Conservation (phyloP, 2,888 invertebrate genomes). For the Leptothorax acervorum region DNA sequence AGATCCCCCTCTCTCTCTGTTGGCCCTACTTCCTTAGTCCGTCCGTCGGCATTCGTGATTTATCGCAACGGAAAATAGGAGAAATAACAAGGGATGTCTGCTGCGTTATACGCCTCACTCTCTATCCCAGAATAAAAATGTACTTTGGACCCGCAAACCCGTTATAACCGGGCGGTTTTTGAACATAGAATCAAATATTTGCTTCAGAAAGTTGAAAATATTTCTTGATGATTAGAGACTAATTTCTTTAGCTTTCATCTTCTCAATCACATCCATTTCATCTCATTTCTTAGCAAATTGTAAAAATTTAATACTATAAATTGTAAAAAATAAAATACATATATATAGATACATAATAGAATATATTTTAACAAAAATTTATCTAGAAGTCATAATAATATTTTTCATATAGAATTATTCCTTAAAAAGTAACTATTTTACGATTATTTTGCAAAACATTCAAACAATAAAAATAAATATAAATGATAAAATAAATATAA, state of each 20-base stretch:
- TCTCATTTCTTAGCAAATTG: background rate
- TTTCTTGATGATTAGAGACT: background rate
- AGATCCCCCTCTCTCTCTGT: slow-evolving; percentile 60
- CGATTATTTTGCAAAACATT: slow-evolving; percentile 1
- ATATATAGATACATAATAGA: background rate
- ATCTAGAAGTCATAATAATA: background rate
- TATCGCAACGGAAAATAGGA: slow-evolving; percentile 85
- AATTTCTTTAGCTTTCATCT: background rate
- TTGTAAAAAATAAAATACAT: background rate
- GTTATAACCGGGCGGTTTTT: slow-evolving; percentile 27
- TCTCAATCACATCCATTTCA: background rate
- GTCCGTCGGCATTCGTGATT: slow-evolving; percentile 83
- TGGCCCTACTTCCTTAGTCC: slow-evolving; percentile 77
- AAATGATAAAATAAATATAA: background rate
- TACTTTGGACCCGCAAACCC: slow-evolving; percentile 55
- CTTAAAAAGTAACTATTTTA: background rate
- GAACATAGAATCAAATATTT: slow-evolving; percentile 12
- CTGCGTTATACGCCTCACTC: slow-evolving; percentile 73
- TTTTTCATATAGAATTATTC: background rate
- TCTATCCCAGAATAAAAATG: slow-evolving; percentile 75
- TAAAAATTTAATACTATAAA: background rate
- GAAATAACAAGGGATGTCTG: slow-evolving; percentile 83
- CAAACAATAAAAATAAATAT: background rate
- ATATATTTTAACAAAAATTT: background rate
- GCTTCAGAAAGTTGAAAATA: background rate